Evolutionary conservation across 1,140 invertebrate species (phyloP), one percentile per base, ranked within the genome.

Genomic region (Coelopa frigida): DNA sequence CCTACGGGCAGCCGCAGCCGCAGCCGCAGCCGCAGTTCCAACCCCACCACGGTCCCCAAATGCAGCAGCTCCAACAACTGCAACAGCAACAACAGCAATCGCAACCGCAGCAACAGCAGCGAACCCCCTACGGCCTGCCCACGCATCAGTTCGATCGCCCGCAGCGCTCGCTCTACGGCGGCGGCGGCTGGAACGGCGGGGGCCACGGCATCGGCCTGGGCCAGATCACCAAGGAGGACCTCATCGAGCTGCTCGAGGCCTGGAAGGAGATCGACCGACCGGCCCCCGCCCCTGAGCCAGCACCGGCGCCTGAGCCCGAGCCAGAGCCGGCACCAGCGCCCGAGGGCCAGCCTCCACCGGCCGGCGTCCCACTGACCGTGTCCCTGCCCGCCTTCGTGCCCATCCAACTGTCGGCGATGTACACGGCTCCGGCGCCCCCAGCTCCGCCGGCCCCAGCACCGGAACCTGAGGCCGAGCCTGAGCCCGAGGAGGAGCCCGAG

Each of bases 361-460:
- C 62, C 2, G 56, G 58, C n/a, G 59, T 62, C 1, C 62, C 62
- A 3, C 38, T 65, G 3, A 66, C 61, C 10, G 61, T 66, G 4
- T 65, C 62, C 4, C 36, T 66, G 49, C 62, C 62, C 22, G 62
- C 62, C n/a, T 55, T 66, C 39, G 62, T 66, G 36, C 62, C 62
- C 45, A 66, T 66, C 7, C 62, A 66, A 44, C 37, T 66, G n/a
- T 59, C 62, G 2, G 62, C 62, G 20, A 65, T 66, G 62, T 66
- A 59, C 39, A 56, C 54, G 6, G 54, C 59, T 21, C 62, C 61
- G 0, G 49, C 42, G 3, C 61, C 58, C n/a, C 42, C 46, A n/a
- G 36, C 45, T 14, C 29, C 37, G 0, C 39, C 32, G 0, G 51
- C 50, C n/a, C 15, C 45, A 31, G 58, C 58, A 1, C 51, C 52